Evolutionary conservation across 2,888 invertebrate species (phyloP), one percentile per base, ranked within the genome.

Genomic region (Aproaerema taeniolella): DNA sequence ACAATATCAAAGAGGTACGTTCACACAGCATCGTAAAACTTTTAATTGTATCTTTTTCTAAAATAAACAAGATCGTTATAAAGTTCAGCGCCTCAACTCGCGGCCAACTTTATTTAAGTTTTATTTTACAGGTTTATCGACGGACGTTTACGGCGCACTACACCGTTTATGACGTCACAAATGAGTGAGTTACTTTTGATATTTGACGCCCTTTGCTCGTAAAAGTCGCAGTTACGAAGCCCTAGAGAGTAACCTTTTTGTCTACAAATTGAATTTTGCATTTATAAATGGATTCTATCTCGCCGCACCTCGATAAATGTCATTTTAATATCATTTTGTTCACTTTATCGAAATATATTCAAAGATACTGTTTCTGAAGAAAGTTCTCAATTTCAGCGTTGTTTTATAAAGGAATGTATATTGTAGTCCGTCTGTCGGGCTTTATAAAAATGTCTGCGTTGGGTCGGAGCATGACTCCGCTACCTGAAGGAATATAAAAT

Each of bases 161-260:
- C 88, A 95, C 95, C 59, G 93, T 95, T 78, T 95, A 95, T 88
- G 95, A 95, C 88, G 95, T 95, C 80, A 92, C 91, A 70, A 95
- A 95, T 85, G 95, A 95, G 94, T 94, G 76, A 92, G 93, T 92
- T 71, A 49, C 56, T 52, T 59, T 62, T 66, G 57, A 61, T 59
- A 60, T 67, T 62, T 67, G 53, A 54, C 52, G 50, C 52, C 54
- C 54, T 36, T 57, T 52, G 52, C 36, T 55, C 49, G 52, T 60
- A 61, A 61, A 64, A 56, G 58, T 57, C 52, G 26, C 26, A 26
- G 6, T 26, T 55, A 53, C 48, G 49, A 49, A 49, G 41, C 45
- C 37, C 37, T 12, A 29, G 46, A 58, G 59, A 54, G 60, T 67
- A 59, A 58, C 61, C 58, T 66, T 64, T 61, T 55, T 51, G 50